Percentiles rank a stretch among this genome's conserved stretches.
Evolutionary conservation across 2,888 invertebrate species (phyloP).

Genomic region (Didymodactylos carnosus): DNA sequence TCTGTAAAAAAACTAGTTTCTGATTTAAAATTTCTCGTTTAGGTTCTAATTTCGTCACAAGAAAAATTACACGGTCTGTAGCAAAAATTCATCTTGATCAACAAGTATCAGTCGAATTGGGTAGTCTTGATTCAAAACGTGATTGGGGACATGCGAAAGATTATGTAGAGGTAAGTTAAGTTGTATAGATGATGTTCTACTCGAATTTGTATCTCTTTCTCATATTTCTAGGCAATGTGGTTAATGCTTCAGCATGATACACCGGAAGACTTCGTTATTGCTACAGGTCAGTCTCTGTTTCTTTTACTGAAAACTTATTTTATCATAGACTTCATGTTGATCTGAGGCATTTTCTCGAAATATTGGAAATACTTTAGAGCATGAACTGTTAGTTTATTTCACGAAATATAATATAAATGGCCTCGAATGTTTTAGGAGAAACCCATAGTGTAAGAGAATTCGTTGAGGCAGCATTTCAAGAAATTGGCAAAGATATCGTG

Average conservation of each 20-base stretch:
- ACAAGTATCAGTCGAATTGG: slow-evolving; percentile 63
- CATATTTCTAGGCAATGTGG: slow-evolving; percentile 99
- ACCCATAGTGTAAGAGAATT: slow-evolving; percentile 79
- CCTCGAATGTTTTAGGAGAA: background rate
- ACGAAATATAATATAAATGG: background rate
- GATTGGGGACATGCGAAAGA: slow-evolving; percentile 83
- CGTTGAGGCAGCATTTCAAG: slow-evolving; percentile 68
- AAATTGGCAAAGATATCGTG: slow-evolving; percentile 53
- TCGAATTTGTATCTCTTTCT: background rate
- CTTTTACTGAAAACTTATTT: too few relatives aligned
- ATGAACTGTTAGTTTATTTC: slow-evolving; percentile 34
- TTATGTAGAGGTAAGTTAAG: too few relatives aligned
- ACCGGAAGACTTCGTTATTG: slow-evolving; percentile 89
- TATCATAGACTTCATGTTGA: too few relatives aligned
- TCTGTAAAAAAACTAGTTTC: background rate
- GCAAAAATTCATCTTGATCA: slow-evolving; percentile 80
- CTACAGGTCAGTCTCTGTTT: slow-evolving; percentile 82
- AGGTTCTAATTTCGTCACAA: slow-evolving; percentile 79
- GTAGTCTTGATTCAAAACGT: slow-evolving; percentile 76
- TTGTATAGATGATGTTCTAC: slow-evolving; percentile 38
- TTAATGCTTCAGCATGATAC: slow-evolving; percentile 77
- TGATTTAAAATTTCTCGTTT: slow-evolving; percentile 33
- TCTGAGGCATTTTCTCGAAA: too few relatives aligned
- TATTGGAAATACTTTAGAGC: too few relatives aligned
- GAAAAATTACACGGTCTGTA: slow-evolving; percentile 88